Percentiles rank a stretch among this genome's conserved stretches.
These are phyloP conservation scores for Yasuhikotakia modesta DNA, from an alignment of 2,797 vertebrate genomes.

Conservation along the genomic window DNA sequence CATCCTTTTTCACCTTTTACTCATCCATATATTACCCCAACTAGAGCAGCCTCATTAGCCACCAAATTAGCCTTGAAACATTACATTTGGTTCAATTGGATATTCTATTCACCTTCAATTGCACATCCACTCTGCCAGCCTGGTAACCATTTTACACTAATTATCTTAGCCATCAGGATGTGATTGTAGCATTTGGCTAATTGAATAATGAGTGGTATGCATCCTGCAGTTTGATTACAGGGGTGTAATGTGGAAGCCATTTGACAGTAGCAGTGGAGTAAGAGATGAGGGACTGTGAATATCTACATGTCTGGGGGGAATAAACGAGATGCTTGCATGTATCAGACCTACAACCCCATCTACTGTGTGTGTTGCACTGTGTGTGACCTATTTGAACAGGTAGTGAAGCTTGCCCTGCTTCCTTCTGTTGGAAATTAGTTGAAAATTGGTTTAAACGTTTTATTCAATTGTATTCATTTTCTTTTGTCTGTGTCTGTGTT, in stretches of 20 bases:
- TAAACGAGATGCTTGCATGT: slow-evolving; percentile 3
- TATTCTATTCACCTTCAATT: slow-evolving; percentile 65
- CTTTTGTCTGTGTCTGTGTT: neutral
- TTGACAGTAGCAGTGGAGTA: neutral
- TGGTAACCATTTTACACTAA: slow-evolving; percentile 63
- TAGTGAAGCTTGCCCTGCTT: neutral
- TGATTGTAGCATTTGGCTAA: slow-evolving; percentile 64
- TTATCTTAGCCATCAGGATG: slow-evolving; percentile 62
- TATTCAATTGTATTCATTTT: slow-evolving; percentile 29
- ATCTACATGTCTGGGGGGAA: slow-evolving; percentile 21
- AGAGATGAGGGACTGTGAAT: neutral
- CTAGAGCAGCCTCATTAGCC: slow-evolving; percentile 61
- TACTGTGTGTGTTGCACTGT: slow-evolving; percentile 25
- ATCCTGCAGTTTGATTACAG: slow-evolving; percentile 55
- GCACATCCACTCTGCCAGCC: slow-evolving; percentile 49
- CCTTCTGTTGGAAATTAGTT: slow-evolving; percentile 46
- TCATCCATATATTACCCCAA: slow-evolving; percentile 59
- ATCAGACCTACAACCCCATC: slow-evolving; percentile 39
- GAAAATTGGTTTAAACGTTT: slow-evolving; percentile 35
- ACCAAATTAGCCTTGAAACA: slow-evolving; percentile 62
- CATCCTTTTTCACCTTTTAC: slow-evolving; percentile 41
- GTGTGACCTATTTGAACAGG: neutral
- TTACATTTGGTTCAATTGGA: slow-evolving; percentile 59
- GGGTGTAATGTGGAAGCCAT: slow-evolving; percentile 48
- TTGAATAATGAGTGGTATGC: slow-evolving; percentile 60